Evolutionary conservation across 2,888 invertebrate genomes (phyloP).

Genomic region (Agriopis leucophaearia): DNA sequence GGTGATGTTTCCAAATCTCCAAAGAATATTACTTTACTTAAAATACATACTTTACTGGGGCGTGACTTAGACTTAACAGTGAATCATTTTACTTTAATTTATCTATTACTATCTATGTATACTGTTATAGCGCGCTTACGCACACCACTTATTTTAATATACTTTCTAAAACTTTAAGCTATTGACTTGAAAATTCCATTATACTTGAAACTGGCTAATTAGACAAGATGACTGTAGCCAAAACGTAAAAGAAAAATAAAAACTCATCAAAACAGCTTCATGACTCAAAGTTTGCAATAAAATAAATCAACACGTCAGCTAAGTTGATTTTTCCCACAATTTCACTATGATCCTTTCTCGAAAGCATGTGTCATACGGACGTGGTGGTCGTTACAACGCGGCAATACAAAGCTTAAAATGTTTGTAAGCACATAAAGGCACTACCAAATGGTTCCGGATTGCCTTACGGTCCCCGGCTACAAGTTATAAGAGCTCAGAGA

Average conservation of each 20-base stretch:
- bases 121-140: too few relatives aligned
- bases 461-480: slow-evolving; percentile 20
- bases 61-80: too few relatives aligned
- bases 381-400: slow-evolving; percentile 59
- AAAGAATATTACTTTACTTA: too few relatives aligned
- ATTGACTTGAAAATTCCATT: not conserved
- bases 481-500: slow-evolving; percentile 30
- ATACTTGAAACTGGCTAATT: not conserved
- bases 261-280: not conserved
- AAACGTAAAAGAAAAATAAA: not conserved
- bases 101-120: too few relatives aligned
- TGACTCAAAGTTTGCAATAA: slow-evolving; percentile 10
- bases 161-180: too few relatives aligned
- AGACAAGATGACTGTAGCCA: not conserved
- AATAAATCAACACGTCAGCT: slow-evolving; percentile 18
- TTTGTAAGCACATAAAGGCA: slow-evolving; percentile 79
- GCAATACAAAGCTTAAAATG: slow-evolving; percentile 75
- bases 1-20: too few relatives aligned
- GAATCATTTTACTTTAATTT: too few relatives aligned
- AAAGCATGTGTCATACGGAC: slow-evolving; percentile 63
- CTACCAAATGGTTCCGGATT: slow-evolving; percentile 75
- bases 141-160: too few relatives aligned
- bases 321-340: slow-evolving; percentile 57
- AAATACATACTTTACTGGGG: too few relatives aligned
- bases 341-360: slow-evolving; percentile 51